These are phyloP conservation scores for Micromussa lordhowensis DNA, from an alignment of 92 coral and sea anemone genomes.

Conservation along the genomic window DNA sequence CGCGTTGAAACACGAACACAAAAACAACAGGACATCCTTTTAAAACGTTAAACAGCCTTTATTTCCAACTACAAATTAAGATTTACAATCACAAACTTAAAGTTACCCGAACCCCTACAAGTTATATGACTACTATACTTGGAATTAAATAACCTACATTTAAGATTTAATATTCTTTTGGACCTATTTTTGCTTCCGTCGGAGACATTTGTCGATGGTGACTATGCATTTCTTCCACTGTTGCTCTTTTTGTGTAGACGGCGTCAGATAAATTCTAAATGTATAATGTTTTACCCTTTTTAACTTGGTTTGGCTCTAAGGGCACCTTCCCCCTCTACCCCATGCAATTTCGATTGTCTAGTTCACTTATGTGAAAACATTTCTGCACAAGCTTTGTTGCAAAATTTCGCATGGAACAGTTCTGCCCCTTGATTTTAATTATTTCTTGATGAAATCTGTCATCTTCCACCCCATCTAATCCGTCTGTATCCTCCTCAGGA, in stretches of 20 bases:
- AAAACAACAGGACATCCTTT: too few species aligned
- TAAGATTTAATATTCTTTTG: too few species aligned
- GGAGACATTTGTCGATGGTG: constrained; percentile 22
- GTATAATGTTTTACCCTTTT: not conserved
- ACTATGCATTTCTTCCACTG: constrained; percentile 26
- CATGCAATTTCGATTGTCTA: too few species aligned
- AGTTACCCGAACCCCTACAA: too few species aligned
- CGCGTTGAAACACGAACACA: too few species aligned
- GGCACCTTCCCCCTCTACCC: constrained; percentile 7
- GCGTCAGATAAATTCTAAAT: constrained; percentile 18
- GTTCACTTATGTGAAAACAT: not conserved
- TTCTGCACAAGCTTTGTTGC: constrained; percentile 8
- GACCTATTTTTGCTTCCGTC: not conserved
- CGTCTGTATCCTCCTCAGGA: not conserved
- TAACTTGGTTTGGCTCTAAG: constrained; percentile 6
- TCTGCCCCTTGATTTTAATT: constrained; percentile 1
- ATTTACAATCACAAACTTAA: too few species aligned
- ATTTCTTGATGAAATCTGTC: not conserved
- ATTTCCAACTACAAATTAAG: too few species aligned
- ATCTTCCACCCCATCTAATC: constrained; percentile 8
- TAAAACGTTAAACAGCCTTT: too few species aligned
- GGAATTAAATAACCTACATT: too few species aligned
- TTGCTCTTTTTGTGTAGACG: constrained; percentile 20
- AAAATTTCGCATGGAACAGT: constrained; percentile 22
- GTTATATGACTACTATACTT: too few species aligned